phyloP scores from a whole-genome alignment of 1,140 invertebrate genomes.

The Trichoplusia ni region DNA sequence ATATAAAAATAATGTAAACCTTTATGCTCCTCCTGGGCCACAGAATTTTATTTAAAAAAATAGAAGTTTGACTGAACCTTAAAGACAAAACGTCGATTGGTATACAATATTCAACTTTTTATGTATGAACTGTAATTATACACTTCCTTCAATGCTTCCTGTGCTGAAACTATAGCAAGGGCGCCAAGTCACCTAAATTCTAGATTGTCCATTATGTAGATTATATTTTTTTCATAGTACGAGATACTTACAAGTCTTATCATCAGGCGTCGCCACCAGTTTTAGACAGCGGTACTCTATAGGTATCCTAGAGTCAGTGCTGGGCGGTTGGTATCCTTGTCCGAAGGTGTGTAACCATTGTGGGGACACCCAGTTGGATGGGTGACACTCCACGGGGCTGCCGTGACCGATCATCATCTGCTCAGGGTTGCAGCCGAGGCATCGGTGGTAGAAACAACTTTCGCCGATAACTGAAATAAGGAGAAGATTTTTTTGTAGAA shows the following conservation, averaged over 20 bases:
- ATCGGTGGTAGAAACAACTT: constrained; percentile 64
- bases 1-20: constrained; percentile 36
- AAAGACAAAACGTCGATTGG: no score
- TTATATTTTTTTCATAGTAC: neutral
- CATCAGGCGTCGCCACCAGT: constrained; percentile 75
- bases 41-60: neutral
- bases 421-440: constrained; percentile 66
- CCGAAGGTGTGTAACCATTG: constrained; percentile 71
- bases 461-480: neutral
- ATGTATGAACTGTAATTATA: no score
- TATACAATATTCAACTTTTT: no score
- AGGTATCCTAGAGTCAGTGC: constrained; percentile 61
- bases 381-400: constrained; percentile 51
- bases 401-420: constrained; percentile 51
- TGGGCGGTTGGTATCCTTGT: constrained; percentile 68
- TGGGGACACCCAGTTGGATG: constrained; percentile 65
- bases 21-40: no score
- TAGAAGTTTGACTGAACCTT: neutral
- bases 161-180: no score
- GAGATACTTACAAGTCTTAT: constrained; percentile 64
- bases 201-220: no score
- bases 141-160: no score
- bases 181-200: no score
- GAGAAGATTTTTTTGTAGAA: neutral
- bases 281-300: constrained; percentile 74